Conservation (phyloP, 2,113 vertebrate genomes). For the Sialia sialis region DNA sequence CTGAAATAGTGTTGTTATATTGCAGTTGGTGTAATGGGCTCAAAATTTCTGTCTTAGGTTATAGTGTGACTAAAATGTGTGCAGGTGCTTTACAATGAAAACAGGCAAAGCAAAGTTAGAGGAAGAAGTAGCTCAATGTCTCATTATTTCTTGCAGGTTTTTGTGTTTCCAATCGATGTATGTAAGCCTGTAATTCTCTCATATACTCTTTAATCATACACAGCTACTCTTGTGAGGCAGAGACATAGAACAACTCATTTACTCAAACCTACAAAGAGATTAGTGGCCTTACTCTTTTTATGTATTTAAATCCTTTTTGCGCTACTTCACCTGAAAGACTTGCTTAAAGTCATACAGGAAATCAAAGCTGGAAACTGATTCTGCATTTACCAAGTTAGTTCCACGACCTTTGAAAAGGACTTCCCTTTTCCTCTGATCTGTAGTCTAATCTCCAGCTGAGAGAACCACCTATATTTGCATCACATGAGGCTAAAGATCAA, state of each 20-base stretch:
- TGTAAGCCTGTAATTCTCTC: neutral
- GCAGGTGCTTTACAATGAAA: neutral
- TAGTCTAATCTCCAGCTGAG: neutral
- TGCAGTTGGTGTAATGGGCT: neutral
- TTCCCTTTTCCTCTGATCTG: neutral
- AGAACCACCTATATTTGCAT: neutral
- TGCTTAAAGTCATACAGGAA: neutral
- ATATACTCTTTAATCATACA: neutral
- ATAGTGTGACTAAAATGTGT: neutral
- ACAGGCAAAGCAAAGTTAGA: neutral
- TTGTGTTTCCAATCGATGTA: neutral
- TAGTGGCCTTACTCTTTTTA: neutral
- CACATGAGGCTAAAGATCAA: neutral
- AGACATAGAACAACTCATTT: neutral
- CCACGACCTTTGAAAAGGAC: neutral
- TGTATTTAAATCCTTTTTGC: neutral
- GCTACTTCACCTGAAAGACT: neutral
- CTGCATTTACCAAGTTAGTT: neutral
- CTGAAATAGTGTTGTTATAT: neutral
- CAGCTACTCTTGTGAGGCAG: neutral
- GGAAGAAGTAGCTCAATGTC: neutral
- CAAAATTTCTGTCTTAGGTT: neutral
- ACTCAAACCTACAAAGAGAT: neutral
- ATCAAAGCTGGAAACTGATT: conserved; percentile 20
- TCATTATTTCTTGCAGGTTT: neutral